Evolutionary conservation across 2,797 vertebrate species (phyloP).

Genomic region (Muscicapa striata): DNA sequence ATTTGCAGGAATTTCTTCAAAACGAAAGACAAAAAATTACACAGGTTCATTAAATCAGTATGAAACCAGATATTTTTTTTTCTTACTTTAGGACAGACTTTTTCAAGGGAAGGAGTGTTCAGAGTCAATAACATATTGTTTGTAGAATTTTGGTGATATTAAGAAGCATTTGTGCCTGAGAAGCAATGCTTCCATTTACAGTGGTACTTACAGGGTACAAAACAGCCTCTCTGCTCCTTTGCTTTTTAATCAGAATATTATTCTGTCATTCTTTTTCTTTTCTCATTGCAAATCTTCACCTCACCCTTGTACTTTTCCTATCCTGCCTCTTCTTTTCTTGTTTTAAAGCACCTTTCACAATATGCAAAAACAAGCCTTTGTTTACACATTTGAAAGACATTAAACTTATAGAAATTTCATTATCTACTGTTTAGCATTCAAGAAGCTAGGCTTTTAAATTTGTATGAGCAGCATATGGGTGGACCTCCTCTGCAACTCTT

Average conservation of each 20-base stretch:
- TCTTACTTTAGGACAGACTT: background rate
- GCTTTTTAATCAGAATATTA: background rate
- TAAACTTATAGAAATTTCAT: slow-evolving; percentile 57
- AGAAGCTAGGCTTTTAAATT: slow-evolving; percentile 61
- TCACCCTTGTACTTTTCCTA: background rate
- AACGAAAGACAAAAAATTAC: background rate
- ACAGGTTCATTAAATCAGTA: background rate
- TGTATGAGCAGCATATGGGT: slow-evolving; percentile 49
- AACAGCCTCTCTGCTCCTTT: background rate
- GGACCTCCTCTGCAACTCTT: slow-evolving; percentile 16
- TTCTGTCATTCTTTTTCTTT: background rate
- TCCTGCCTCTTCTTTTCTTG: background rate
- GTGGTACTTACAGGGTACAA: background rate
- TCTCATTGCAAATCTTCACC: background rate
- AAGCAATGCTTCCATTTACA: background rate
- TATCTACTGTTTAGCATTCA: slow-evolving; percentile 50
- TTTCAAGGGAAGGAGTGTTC: background rate
- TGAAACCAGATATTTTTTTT: background rate
- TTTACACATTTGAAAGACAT: slow-evolving; percentile 53
- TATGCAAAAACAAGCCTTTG: slow-evolving; percentile 8
- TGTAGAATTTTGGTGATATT: background rate
- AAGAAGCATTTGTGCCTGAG: background rate
- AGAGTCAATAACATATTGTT: background rate
- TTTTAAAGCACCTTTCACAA: background rate
- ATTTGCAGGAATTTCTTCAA: background rate